These are phyloP conservation scores for Myotis daubentonii DNA, from an alignment of 2,797 vertebrate genomes.

Conservation along the genomic window DNA sequence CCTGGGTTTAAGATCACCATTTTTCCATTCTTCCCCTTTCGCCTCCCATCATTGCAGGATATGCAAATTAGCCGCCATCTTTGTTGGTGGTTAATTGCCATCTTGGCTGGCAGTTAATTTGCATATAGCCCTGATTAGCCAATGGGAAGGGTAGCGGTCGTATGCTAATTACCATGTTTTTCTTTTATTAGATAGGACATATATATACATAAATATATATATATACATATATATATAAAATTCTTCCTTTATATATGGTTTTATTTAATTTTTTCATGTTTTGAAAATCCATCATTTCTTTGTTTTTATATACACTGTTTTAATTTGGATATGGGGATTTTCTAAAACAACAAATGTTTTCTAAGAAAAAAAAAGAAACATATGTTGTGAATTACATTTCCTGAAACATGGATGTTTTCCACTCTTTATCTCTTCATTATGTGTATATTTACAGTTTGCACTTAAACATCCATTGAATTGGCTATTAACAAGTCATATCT, in stretches of 20 bases:
- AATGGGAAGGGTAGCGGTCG: no score
- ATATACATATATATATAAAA: no score
- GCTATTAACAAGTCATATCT: background rate
- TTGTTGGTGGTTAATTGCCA: no score
- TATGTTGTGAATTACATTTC: background rate
- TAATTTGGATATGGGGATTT: background rate
- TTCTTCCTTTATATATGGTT: background rate
- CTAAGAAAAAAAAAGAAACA: background rate
- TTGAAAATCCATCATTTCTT: background rate
- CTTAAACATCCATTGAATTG: background rate
- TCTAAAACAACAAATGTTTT: background rate
- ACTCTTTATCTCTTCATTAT: background rate
- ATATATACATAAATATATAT: no score
- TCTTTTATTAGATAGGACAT: no score
- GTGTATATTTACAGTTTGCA: background rate
- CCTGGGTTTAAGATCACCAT: no score
- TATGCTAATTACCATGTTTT: no score
- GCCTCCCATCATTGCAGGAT: no score
- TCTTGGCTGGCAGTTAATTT: no score
- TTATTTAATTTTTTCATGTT: slow-evolving; percentile 26
- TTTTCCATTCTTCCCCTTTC: no score
- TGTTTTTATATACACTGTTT: background rate
- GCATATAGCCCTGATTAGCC: no score
- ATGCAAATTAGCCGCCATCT: no score
- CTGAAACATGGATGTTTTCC: background rate